Base-by-base conservation (phyloP, 2,888 invertebrate genomes). In the Agrochola litura region DNA sequence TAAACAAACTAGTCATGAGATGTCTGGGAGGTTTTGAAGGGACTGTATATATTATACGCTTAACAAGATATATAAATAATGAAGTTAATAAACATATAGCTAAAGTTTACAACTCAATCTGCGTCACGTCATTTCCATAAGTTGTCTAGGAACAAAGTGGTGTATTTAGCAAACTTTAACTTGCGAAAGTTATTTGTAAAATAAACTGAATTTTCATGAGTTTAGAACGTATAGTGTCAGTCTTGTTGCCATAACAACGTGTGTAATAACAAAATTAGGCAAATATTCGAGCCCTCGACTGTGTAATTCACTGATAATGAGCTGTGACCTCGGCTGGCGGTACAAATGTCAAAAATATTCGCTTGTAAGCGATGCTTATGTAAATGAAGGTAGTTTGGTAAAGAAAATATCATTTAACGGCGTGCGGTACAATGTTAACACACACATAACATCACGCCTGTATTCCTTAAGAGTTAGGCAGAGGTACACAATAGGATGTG, bases 231-330 rank as follows among this genome's bases (percentile, higher is more conserved):
- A 41, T 79, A 82, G 61, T 82, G 78, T 78, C 80, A 52, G 82
- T 77, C 72, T 81, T 66, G 93, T 95, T 86, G 87, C 90, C 88
- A 93, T 92, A 88, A 91, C 82, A 77, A 95, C 94, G 82, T 65
- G 86, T 89, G 91, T 93, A 94, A 92, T 94, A 95, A 95, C 95
- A 96, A 94, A 94, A 94, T 95, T 95, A 93, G 92, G 93, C 91
- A 93, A 93, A 93, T 92, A 92, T 88, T 85, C 86, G 63, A 78
- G 72, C 82, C 66, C 43, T 77, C 73, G 71, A 77, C 65, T 68
- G n/a, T 74, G 76, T 83, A 72, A 77, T 84, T 77, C 30, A 75
- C 73, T 76, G 79, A 85, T 89, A 88, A 87, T 88, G 82, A 88
- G 78, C 65, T 60, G 63, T 73, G 86, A 86, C 89, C 89, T 90